Evolutionary conservation across 2,888 invertebrate genomes (phyloP).

Genomic region (Ethmia dodecea): DNA sequence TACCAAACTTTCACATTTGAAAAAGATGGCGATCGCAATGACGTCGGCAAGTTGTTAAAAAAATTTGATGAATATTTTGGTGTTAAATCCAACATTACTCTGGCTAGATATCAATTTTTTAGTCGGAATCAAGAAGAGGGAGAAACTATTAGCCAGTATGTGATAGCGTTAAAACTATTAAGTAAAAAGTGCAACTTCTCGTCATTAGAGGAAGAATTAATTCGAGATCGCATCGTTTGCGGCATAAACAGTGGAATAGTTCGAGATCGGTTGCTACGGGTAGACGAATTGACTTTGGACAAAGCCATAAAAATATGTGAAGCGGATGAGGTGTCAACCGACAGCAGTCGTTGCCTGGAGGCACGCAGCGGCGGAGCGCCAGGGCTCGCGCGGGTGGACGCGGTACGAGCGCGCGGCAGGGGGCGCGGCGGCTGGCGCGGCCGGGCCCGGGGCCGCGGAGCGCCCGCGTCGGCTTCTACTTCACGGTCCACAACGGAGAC

Average conservation of each 20-base stretch:
- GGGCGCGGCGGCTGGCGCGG: slow-evolving; percentile 3
- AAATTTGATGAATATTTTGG: slow-evolving; percentile 8
- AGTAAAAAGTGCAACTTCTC: slow-evolving; percentile 4
- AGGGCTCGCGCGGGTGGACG: slow-evolving; percentile 1
- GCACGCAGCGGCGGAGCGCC: not conserved
- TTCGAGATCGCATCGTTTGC: slow-evolving; percentile 13
- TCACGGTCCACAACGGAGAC: not conserved
- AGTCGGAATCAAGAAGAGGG: slow-evolving; percentile 5
- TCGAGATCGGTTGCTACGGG: slow-evolving; percentile 7
- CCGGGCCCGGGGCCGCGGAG: slow-evolving; percentile 1
- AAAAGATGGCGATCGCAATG: slow-evolving; percentile 4
- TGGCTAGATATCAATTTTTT: slow-evolving; percentile 5
- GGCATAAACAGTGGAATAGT: slow-evolving; percentile 4
- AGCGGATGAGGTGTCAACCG: slow-evolving; percentile 11
- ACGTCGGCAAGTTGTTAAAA: slow-evolving; percentile 1
- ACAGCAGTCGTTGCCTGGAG: slow-evolving; percentile 7
- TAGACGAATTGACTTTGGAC: slow-evolving; percentile 7
- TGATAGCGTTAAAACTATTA: slow-evolving; percentile 2
- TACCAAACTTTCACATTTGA: slow-evolving; percentile 7
- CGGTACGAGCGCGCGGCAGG: not conserved
- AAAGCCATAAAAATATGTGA: slow-evolving; percentile 9
- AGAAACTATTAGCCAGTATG: slow-evolving; percentile 5
- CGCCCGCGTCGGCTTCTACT: not conserved
- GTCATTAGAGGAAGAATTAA: slow-evolving; percentile 4
- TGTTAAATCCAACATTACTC: slow-evolving; percentile 1